Base-by-base conservation (phyloP, 2,888 invertebrate species). In the Heliconius erato region DNA sequence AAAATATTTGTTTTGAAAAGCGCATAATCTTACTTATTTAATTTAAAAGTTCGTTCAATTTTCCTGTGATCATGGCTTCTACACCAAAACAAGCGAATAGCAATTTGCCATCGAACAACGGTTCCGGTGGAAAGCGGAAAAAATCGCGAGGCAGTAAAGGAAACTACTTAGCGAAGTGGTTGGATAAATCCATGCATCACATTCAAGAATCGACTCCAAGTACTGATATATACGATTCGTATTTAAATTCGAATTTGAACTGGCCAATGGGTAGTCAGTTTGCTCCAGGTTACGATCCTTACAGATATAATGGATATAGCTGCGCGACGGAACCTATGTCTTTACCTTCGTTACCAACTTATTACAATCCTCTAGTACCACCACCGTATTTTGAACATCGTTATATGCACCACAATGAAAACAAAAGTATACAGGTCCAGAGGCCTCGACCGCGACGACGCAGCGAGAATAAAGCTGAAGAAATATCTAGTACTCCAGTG, bases 301-400 rank as follows among this genome's bases (percentile, higher is more conserved):
- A 96, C 83, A 93, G 97, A 79, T 96, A 96, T 85, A 91, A 94
- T 78, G 94, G 96, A 74, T 96, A 96, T 87, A 94, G 95, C 3
- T 96, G 94, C 85, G 91, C 96, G 7, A 92, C 96, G 83, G 97
- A 97, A 90, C 97, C 97, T 0, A 94, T 97, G 91, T 97, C 97
- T 14, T 92, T 97, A 85, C 97, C 97, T 26, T 94, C 97, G 86
- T 96, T 97, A 85, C 96, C 97, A 9, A 91, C 96, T 14, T 96
- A 96, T 88, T 97, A 96, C 89, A 92, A 90, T 85, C 92, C 94
- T 80, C 86, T 91, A 76, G 86, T 92, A 82, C 89, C 91, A 84
- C 91, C 92, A 77, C 90, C 92, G 78, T 91, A 91, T n/a, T 91
- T 93, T 12, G 95, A 95, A 63, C 93, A 91, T 86, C 91, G 94